A percentile compares a stretch with the other conserved stretches of the same genome.
Conservation (phyloP, 2,113 vertebrate species). For the Antechinus flavipes region DNA sequence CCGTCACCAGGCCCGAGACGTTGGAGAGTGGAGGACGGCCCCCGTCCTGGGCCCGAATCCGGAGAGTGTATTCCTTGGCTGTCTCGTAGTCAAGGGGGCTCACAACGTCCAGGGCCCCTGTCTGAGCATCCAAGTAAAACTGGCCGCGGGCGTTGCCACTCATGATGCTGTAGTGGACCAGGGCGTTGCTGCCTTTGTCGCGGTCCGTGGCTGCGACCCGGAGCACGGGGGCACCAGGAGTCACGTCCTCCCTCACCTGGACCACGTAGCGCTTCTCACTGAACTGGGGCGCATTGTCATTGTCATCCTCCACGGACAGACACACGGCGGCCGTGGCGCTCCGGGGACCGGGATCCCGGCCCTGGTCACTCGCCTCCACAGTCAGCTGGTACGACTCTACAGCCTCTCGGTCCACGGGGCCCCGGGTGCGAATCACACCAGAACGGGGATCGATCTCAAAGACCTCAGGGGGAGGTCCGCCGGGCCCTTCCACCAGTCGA, state of each 20-base stretch:
- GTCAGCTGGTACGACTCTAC: constrained; percentile 92
- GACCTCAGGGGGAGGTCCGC: constrained; percentile 81
- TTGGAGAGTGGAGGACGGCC: constrained; percentile 96
- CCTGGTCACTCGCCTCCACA: constrained; percentile 95
- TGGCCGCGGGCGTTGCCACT: constrained; percentile 96
- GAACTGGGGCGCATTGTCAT: constrained; percentile 96
- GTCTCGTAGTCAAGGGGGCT: constrained; percentile 95
- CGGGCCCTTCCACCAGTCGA: constrained; percentile 87
- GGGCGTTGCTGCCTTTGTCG: constrained; percentile 93
- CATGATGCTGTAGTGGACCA: constrained; percentile 98
- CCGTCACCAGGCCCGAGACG: constrained; percentile 93
- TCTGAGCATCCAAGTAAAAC: constrained; percentile 97
- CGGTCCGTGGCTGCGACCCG: constrained; percentile 92
- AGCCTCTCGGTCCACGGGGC: constrained; percentile 91
- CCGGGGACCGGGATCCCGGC: constrained; percentile 91
- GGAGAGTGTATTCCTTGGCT: constrained; percentile 93
- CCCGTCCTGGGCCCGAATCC: constrained; percentile 94
- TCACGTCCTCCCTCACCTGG: constrained; percentile 92
- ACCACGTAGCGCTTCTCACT: constrained; percentile 94
- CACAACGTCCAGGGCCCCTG: constrained; percentile 92
- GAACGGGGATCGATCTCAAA: constrained; percentile 96
- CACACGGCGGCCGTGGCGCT: constrained; percentile 91
- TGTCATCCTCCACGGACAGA: constrained; percentile 95
- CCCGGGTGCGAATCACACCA: constrained; percentile 94
- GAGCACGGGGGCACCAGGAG: constrained; percentile 89